A percentile compares a stretch with the other conserved stretches of the same genome.
phyloP scores from a whole-genome alignment of 2,797 vertebrate species.

The Tangara arthus region DNA sequence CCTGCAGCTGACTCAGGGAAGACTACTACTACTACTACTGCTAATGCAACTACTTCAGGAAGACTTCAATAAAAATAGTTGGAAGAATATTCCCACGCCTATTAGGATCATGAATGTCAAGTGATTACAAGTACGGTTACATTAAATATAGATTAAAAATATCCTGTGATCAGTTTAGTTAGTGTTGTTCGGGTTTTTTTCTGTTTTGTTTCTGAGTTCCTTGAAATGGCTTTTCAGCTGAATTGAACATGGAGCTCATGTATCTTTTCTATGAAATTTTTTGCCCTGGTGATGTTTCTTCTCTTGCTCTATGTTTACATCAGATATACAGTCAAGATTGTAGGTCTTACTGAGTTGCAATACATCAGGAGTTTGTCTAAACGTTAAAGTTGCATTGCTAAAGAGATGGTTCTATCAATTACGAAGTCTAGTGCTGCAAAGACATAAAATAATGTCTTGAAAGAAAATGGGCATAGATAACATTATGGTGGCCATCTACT shows the following conservation, averaged over 20 bases:
- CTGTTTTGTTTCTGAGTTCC: background rate
- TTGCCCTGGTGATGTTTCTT: background rate
- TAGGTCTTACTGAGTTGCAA: background rate
- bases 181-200: accelerated
- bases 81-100: background rate
- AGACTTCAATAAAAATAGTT: background rate
- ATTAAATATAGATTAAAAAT: background rate
- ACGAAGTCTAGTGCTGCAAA: background rate
- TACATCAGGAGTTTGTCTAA: background rate
- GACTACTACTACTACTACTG: background rate
- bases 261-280: background rate
- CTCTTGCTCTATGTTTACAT: background rate
- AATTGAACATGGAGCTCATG: background rate
- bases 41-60: background rate
- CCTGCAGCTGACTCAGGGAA: background rate
- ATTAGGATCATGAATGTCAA: background rate
- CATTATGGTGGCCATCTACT: background rate
- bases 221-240: background rate
- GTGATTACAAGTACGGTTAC: background rate
- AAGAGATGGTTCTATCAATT: background rate
- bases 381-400: background rate
- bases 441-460: background rate
- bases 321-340: background rate
- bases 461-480: background rate
- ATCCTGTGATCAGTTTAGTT: background rate